phyloP scores from a whole-genome alignment of 2,888 invertebrate genomes.

The Clitarchus hookeri region DNA sequence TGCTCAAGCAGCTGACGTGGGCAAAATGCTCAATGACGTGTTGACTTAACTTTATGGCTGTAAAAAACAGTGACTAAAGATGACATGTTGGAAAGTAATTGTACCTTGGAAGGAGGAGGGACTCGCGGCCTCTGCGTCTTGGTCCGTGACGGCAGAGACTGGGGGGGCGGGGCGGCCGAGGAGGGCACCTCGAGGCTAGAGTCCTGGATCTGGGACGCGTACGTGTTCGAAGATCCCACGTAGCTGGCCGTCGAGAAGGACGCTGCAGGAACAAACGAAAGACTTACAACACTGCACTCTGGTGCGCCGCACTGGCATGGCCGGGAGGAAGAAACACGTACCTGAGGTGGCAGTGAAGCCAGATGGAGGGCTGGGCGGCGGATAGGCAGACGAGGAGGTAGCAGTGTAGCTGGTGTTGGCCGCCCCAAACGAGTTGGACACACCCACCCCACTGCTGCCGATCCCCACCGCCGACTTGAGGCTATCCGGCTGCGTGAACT shows the following conservation, averaged over 20 bases:
- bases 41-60: too few species aligned
- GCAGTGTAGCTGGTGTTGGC: conserved; percentile 38
- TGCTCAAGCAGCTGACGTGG: too few species aligned
- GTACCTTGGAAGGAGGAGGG: conserved; percentile 83
- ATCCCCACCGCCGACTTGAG: conserved; percentile 60
- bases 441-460: conserved; percentile 38
- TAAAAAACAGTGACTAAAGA: too few species aligned
- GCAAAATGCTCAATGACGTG: too few species aligned
- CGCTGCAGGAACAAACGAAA: conserved; percentile 32
- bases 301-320: background rate
- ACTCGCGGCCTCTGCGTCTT: conserved; percentile 73
- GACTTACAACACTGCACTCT: background rate
- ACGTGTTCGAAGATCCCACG: conserved; percentile 38
- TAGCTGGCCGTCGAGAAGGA: conserved; percentile 41
- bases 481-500: conserved; percentile 61
- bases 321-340: background rate
- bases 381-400: conserved; percentile 41
- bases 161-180: conserved; percentile 50
- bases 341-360: conserved; percentile 39
- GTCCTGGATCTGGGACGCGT: conserved; percentile 39
- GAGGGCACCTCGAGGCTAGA: conserved; percentile 48
- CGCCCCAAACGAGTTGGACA: conserved; percentile 36
- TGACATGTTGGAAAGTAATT: too few species aligned
- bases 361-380: conserved; percentile 42
- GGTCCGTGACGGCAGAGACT: conserved; percentile 59